phyloP scores from a whole-genome alignment of 1,140 invertebrate genomes.

The Solen grandis region DNA sequence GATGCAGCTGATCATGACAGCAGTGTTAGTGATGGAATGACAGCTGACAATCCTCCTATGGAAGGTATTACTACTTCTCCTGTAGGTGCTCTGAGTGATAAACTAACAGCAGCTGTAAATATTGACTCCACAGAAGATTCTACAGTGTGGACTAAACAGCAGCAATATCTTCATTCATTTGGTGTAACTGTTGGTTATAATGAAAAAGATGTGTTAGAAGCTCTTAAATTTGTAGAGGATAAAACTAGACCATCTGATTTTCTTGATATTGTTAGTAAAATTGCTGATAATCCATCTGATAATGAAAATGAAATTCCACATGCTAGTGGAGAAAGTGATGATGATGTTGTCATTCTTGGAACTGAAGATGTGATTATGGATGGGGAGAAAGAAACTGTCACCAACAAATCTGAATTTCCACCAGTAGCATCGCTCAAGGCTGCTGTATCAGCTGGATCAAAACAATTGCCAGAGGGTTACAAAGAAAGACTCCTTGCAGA shows the following conservation, averaged over 20 bases:
- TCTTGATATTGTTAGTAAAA: constrained; percentile 30
- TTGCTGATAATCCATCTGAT: not conserved
- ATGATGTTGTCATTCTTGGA: constrained; percentile 27
- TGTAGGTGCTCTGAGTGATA: too few species aligned
- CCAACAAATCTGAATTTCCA: too few species aligned
- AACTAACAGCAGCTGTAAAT: not conserved
- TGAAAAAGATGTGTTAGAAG: constrained; percentile 59
- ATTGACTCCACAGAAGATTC: too few species aligned
- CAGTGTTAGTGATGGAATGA: constrained; percentile 7
- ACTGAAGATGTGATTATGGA: constrained; percentile 13
- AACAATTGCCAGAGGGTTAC: constrained; percentile 61
- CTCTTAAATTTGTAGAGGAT: constrained; percentile 62
- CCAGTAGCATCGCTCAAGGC: too few species aligned
- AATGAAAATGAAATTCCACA: not conserved
- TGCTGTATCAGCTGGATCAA: constrained; percentile 18
- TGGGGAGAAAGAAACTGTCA: not conserved
- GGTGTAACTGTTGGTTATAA: constrained; percentile 63
- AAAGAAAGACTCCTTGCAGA: constrained; percentile 60
- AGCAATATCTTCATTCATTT: constrained; percentile 60
- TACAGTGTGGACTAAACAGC: constrained; percentile 52
- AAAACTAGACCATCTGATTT: constrained; percentile 69
- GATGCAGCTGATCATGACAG: constrained; percentile 25
- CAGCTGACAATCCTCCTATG: constrained; percentile 12
- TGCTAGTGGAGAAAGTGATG: constrained; percentile 6
- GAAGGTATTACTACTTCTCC: too few species aligned